A percentile compares a stretch with the other conserved stretches of the same genome.
Evolutionary conservation across 2,888 invertebrate species (phyloP).

Genomic region (Ophioninae sp.): DNA sequence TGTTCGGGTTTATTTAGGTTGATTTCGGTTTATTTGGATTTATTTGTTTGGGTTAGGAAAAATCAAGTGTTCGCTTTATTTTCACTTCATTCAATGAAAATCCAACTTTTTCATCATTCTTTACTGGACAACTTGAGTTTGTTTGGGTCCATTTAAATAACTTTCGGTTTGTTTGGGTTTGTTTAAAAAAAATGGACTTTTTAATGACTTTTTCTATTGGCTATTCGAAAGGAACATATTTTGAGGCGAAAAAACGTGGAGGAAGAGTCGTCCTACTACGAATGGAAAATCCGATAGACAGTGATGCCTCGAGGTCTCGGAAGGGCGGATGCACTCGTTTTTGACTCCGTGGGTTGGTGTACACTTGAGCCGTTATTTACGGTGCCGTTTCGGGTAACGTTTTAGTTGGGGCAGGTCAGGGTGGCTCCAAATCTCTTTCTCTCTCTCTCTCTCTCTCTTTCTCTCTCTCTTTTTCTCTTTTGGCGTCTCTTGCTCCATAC

Average conservation of each 20-base stretch:
- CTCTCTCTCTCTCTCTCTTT: constrained; percentile 47
- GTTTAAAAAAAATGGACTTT: too few species aligned
- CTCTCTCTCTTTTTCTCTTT: constrained; percentile 50
- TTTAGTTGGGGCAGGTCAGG: constrained; percentile 78
- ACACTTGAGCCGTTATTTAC: constrained; percentile 80
- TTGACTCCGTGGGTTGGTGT: constrained; percentile 65
- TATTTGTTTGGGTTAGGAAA: too few species aligned
- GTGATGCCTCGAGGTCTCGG: constrained; percentile 21
- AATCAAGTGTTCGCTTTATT: too few species aligned
- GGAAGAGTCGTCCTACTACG: background rate
- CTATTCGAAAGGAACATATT: background rate
- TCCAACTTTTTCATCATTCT: too few species aligned
- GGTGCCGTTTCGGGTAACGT: constrained; percentile 77
- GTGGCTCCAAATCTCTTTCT: constrained; percentile 60
- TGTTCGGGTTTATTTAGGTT: too few species aligned
- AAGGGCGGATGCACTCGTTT: constrained; percentile 48
- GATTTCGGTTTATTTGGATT: too few species aligned
- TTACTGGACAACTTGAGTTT: too few species aligned
- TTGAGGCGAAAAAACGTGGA: background rate
- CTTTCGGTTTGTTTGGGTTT: too few species aligned
- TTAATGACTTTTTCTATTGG: background rate
- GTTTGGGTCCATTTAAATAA: too few species aligned
- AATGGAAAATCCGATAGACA: background rate
- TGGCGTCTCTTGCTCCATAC: constrained; percentile 49
- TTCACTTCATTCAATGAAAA: too few species aligned